These are phyloP conservation scores for Thecocarcelia acutangulata DNA, from an alignment of 2,888 invertebrate genomes.

Conservation along the genomic window DNA sequence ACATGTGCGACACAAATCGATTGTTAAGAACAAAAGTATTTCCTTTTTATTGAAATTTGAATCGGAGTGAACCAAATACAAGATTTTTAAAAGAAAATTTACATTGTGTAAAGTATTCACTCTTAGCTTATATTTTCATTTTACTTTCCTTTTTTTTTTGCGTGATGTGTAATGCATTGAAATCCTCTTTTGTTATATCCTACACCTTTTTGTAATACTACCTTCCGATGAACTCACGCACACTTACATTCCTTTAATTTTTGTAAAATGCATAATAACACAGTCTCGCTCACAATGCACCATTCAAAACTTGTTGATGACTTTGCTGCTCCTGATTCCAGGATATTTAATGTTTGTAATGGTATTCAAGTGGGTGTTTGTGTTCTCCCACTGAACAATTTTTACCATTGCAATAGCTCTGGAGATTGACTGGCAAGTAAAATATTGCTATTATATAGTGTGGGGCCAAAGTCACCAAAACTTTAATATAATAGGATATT, in stretches of 20 bases:
- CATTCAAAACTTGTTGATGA: background rate
- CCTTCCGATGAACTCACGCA: background rate
- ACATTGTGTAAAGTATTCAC: background rate
- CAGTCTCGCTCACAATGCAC: slow-evolving; percentile 10
- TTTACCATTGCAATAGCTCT: too few relatives aligned
- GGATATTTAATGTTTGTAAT: background rate
- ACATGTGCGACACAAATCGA: slow-evolving; percentile 5
- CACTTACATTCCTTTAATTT: background rate
- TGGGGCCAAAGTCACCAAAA: too few relatives aligned
- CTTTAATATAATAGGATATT: too few relatives aligned
- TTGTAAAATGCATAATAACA: slow-evolving; percentile 16
- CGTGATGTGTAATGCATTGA: slow-evolving; percentile 3
- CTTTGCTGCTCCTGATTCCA: slow-evolving; percentile 23
- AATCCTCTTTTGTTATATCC: background rate
- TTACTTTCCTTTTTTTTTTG: background rate
- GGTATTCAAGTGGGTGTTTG: background rate
- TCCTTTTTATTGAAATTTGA: background rate
- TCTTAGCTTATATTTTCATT: background rate
- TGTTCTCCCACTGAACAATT: too few relatives aligned
- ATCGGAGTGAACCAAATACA: too few relatives aligned
- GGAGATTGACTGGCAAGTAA: too few relatives aligned
- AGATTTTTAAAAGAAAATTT: background rate
- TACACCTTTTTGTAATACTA: slow-evolving; percentile 1
- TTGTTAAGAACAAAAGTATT: background rate
- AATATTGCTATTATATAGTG: too few relatives aligned